These are phyloP conservation scores for Sericinus montela DNA, from an alignment of 2,888 invertebrate genomes.

Conservation along the genomic window DNA sequence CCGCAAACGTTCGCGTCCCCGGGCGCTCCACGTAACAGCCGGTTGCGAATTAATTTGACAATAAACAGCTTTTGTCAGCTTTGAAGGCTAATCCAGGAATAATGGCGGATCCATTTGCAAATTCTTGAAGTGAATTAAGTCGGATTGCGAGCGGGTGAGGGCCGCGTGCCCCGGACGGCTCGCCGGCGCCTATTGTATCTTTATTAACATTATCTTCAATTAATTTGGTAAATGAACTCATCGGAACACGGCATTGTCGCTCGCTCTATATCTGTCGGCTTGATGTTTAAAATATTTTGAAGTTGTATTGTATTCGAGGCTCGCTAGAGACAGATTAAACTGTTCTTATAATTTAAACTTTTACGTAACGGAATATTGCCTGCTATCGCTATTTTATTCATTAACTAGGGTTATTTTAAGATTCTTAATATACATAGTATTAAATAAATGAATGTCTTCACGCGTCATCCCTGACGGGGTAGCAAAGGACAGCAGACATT, in stretches of 20 bases:
- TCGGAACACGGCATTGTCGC: constrained; percentile 8
- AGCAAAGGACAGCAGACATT: no score
- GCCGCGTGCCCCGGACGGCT: constrained; percentile 14
- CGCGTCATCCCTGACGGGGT: no score
- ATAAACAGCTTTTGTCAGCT: constrained; percentile 19
- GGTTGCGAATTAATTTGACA: constrained; percentile 12
- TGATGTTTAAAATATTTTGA: constrained; percentile 1
- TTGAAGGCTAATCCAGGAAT: constrained; percentile 14
- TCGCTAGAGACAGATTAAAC: background rate
- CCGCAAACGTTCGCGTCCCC: background rate
- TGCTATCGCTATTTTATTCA: no score
- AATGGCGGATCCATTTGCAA: constrained; percentile 19
- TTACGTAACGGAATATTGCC: no score
- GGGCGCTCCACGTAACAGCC: background rate
- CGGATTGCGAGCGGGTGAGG: constrained; percentile 2
- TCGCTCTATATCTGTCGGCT: background rate
- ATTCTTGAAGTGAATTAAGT: constrained; percentile 18
- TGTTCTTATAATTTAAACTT: no score
- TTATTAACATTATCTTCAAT: constrained; percentile 19
- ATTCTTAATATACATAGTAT: no score
- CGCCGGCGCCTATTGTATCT: constrained; percentile 8
- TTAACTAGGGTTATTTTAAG: no score
- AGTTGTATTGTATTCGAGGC: background rate
- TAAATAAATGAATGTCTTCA: no score
- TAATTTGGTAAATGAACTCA: constrained; percentile 18